Base-by-base conservation (phyloP, 2,113 vertebrate genomes). In the Nannobrachium achirus region DNA sequence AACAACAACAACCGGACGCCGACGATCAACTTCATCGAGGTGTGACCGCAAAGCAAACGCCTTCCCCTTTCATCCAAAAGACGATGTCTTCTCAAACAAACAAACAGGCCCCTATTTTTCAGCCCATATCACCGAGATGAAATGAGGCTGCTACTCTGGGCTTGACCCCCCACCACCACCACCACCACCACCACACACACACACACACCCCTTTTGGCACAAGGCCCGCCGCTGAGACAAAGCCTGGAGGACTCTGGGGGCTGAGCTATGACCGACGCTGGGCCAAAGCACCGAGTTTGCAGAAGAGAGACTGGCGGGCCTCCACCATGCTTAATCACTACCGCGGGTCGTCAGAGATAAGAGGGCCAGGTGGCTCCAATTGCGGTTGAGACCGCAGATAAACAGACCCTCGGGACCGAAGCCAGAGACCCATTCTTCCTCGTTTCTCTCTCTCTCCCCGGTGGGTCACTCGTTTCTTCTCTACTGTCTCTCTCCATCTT, bases 21-120 rank as follows among this genome's bases (percentile, higher is more conserved):
- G 75, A 92, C 90, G 72, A 88, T 92, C 80, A 91, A 92, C 87
- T 90, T 92, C 84, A 92, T 91, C 18, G 88, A 91, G 76, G 90
- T 92, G 88, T 92, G 90, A 91, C 77, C 66, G 73, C 83, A 56
- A 69, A 33, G 25, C 59, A 69, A 72, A 74, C 65, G 61, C 41
- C 80, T 50, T 67, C 62, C 80, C 68, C 62, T 81, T 73, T 67
- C 60, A 58, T 71, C 48, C 46, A 19, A 65, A 79, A 73, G 63
- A 84, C 72, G 75, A 78, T 78, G 72, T 73, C 75, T 76, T 73
- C 74, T 69, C 66, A 48, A 75, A 75, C 63, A 68, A 64, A 72
- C 45, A 18, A n/a, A 6, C 39, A 63, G 67, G 63, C 73, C 44
- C 69, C 59, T 38, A 39, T 9, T 13, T 71, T 72, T 39, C 71